Conservation (phyloP, 2,113 vertebrate species). For the Calyptommatus sinebrachiatus region DNA sequence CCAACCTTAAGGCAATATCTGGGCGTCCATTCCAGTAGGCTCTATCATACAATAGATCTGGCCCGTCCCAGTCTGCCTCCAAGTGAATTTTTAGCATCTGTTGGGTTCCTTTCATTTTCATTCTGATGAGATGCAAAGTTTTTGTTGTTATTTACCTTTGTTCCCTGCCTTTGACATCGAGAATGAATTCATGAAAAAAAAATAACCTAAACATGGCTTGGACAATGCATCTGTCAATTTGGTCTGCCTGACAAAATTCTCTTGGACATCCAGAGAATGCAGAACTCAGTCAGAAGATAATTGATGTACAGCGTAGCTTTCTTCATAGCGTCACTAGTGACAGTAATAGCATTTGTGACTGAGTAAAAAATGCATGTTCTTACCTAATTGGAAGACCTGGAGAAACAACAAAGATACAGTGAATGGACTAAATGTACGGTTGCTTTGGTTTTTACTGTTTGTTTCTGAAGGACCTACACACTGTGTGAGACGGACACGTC, state of each 20-base stretch:
- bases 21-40: no score
- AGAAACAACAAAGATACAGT: background rate
- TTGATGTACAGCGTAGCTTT: background rate
- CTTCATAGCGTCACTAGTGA: background rate
- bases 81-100: background rate
- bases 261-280: background rate
- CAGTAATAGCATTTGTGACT: background rate
- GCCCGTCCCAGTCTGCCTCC: background rate
- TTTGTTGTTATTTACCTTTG: background rate
- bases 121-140: background rate
- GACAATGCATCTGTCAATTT: background rate
- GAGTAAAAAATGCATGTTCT: constrained; percentile 23
- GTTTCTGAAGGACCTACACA: constrained; percentile 74
- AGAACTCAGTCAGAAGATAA: constrained; percentile 18
- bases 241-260: background rate
- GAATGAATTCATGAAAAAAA: background rate
- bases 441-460: background rate
- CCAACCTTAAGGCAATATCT: no score
- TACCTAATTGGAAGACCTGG: constrained; percentile 12
- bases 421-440: background rate
- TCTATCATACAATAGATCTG: background rate
- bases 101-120: background rate
- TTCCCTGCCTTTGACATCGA: background rate
- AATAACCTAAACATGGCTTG: background rate
- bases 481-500: constrained; percentile 71